Evolutionary conservation across 1,140 invertebrate species (phyloP), one percentile per base, ranked within the genome.

Genomic region (Nephila pilipes): DNA sequence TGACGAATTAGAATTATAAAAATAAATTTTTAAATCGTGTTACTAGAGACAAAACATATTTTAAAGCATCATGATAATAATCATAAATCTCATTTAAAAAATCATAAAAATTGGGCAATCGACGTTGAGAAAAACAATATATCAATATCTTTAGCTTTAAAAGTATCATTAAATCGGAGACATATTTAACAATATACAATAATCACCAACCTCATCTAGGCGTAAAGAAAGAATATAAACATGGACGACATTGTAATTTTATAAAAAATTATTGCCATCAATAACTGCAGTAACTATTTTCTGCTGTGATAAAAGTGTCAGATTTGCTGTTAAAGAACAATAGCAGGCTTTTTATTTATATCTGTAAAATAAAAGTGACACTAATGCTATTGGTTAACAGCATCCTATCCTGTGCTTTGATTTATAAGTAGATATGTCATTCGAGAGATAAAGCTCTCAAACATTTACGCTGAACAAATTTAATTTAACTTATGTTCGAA

Each of bases 301-400:
- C 36, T 75, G 12, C 69, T 32, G 29, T 32, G 69, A 75, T 75
- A 75, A 75, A 75, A 32, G 32, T 75, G 69, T 36, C 29, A 36
- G 32, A 75, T 75, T 75, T 32, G 69, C 69, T 75, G 69, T 75
- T 75, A 75, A 75, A 75, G 69, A 75, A 75, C 69, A 75, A 75
- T 75, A 75, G 69, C 4, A 4, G 69, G 18, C 32, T 20, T 18
- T 75, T 75, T 75, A 75, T 75, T 32, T 36, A 18, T 16, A 14
- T 16, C 69, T 5, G 36, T 75, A 75, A 75, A 75, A 75, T 75
- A 75, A 75, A 75, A 75, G 29, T 75, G 69, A 75, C 69, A 75
- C 16, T 5, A 32, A 75, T 16, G 65, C 12, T 75, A 75, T 75
- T 75, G 69, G 69, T 75, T 75, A 75, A 32, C 69, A 75, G 69